These are phyloP conservation scores for Umimayanthus chanpuru DNA, from an alignment of 92 coral and sea anemone species.

Conservation along the genomic window DNA sequence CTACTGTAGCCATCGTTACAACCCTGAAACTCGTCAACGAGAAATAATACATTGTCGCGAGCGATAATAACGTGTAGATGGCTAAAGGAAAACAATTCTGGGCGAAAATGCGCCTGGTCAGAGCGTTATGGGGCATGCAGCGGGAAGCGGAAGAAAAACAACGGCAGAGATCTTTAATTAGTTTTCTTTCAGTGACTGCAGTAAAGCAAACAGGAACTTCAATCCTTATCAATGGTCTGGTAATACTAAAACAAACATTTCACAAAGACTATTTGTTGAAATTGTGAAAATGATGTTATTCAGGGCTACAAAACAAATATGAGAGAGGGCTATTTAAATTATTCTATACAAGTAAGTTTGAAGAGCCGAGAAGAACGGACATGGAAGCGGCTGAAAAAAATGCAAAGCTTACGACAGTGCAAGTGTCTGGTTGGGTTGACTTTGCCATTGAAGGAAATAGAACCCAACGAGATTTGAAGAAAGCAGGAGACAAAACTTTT, in stretches of 20 bases:
- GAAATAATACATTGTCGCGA: slow-evolving; percentile 8
- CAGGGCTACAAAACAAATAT: slow-evolving; percentile 14
- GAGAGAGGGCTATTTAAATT: neutral
- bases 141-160: neutral
- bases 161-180: slow-evolving; percentile 26
- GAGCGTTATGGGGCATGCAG: neutral
- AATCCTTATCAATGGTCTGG: neutral
- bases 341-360: neutral
- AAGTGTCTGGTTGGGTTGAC: neutral
- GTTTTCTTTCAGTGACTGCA: slow-evolving; percentile 7
- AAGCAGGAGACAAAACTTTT: neutral
- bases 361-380: slow-evolving; percentile 13
- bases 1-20: neutral
- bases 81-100: neutral
- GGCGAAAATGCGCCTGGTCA: neutral
- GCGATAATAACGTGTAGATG: neutral
- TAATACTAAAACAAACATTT: slow-evolving; percentile 1
- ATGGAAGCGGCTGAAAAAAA: neutral
- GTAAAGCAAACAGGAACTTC: slow-evolving; percentile 14
- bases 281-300: slow-evolving; percentile 5
- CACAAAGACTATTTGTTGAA: slow-evolving; percentile 10
- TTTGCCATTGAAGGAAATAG: neutral
- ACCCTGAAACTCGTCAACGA: neutral
- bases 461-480: neutral
- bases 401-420: neutral